These are phyloP conservation scores for Aromia moschata DNA, from an alignment of 2,888 invertebrate species.

Conservation along the genomic window DNA sequence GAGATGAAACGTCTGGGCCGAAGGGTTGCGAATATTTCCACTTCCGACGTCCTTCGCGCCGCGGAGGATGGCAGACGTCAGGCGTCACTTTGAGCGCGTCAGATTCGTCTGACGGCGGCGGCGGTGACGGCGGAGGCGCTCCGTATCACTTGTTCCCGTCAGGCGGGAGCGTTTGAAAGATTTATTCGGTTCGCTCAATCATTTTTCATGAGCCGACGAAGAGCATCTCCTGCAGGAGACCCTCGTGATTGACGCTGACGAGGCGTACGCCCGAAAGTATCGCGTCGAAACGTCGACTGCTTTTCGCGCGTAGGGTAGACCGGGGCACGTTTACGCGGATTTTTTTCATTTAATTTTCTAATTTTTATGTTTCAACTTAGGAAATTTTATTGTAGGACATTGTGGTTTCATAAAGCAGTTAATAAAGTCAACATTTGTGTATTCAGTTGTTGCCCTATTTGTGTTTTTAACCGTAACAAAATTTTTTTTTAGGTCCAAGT, in stretches of 20 bases:
- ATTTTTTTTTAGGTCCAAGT: no score
- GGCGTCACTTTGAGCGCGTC: slow-evolving; percentile 50
- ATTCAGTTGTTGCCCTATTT: no score
- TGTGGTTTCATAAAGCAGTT: no score
- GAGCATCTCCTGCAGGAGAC: slow-evolving; percentile 24
- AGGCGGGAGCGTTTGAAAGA: slow-evolving; percentile 52
- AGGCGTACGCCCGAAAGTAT: slow-evolving; percentile 9
- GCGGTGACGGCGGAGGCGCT: slow-evolving; percentile 46
- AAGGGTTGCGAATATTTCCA: slow-evolving; percentile 33
- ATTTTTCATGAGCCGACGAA: slow-evolving; percentile 45
- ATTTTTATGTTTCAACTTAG: no score
- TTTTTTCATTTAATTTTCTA: no score
- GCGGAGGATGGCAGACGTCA: slow-evolving; percentile 40
- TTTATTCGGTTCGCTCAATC: slow-evolving; percentile 50
- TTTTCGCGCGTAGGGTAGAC: no score
- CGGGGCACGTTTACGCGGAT: no score
- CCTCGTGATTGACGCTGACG: slow-evolving; percentile 21
- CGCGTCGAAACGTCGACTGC: not conserved
- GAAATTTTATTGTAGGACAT: no score
- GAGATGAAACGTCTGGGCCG: not conserved
- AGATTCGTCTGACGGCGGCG: slow-evolving; percentile 52
- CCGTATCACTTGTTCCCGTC: slow-evolving; percentile 54
- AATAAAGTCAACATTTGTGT: no score
- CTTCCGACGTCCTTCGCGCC: slow-evolving; percentile 32
- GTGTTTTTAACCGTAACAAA: no score